A percentile compares a stretch with the other conserved stretches of the same genome.
These are phyloP conservation scores for Actenoides lindsayi DNA, from an alignment of 2,113 vertebrate species.

Conservation along the genomic window DNA sequence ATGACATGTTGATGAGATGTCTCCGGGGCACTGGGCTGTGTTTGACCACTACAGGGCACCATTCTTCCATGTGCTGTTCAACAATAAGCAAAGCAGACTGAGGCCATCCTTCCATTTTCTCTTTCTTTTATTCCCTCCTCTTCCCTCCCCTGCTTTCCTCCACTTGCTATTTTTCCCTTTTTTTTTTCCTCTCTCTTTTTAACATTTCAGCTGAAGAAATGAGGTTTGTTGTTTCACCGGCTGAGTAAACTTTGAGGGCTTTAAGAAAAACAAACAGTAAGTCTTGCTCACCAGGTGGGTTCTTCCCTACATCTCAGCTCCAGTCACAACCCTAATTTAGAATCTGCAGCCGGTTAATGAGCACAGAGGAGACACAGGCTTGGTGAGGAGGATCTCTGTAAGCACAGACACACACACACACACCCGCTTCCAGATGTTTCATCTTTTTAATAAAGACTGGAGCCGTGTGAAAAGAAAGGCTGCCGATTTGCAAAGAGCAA, in stretches of 20 bases:
- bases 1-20: background rate
- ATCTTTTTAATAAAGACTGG: conserved; percentile 10
- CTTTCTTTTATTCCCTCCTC: background rate
- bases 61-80: fast-evolving
- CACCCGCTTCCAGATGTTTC: conserved; percentile 47
- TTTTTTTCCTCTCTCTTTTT: background rate
- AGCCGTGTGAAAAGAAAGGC: background rate
- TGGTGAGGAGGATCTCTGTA: background rate
- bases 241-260: conserved; percentile 60
- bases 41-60: background rate
- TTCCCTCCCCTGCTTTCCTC: background rate
- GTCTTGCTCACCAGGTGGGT: conserved; percentile 50
- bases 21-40: background rate
- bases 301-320: conserved; percentile 14
- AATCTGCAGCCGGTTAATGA: conserved; percentile 54
- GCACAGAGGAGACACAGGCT: conserved; percentile 55
- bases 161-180: fast-evolving
- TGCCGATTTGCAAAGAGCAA: conserved; percentile 7
- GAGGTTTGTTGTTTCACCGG: conserved; percentile 32
- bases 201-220: conserved; percentile 49
- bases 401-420: background rate
- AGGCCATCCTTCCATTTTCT: background rate
- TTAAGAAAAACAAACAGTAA: conserved; percentile 58
- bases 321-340: conserved; percentile 52
- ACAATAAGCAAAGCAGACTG: background rate